These are phyloP conservation scores for Eurytemora carolleeae DNA, from an alignment of 1,140 invertebrate species.

Conservation along the genomic window DNA sequence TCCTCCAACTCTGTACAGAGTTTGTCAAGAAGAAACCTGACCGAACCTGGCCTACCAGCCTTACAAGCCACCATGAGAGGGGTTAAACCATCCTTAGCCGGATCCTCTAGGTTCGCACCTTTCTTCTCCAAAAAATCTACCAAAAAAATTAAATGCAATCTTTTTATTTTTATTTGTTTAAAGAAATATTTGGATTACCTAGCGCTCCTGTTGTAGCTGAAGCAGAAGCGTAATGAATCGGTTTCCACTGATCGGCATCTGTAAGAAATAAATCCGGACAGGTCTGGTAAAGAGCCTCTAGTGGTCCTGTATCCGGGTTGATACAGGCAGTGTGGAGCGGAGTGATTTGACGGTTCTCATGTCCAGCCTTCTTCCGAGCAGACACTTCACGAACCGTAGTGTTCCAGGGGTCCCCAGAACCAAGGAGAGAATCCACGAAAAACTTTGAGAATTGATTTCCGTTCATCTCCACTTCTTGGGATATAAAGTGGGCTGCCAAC, in stretches of 20 bases:
- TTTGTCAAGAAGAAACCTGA: background rate
- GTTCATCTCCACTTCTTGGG: slow-evolving; percentile 15
- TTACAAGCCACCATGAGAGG: slow-evolving; percentile 28
- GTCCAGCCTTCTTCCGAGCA: slow-evolving; percentile 27
- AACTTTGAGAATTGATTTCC: slow-evolving; percentile 18
- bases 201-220: slow-evolving; percentile 19
- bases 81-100: slow-evolving; percentile 26
- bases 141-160: slow-evolving; percentile 26
- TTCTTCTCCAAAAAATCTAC: slow-evolving; percentile 23
- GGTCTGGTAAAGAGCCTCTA: slow-evolving; percentile 25
- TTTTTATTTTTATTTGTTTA: slow-evolving; percentile 19
- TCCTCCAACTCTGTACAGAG: background rate
- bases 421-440: slow-evolving; percentile 21
- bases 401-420: background rate
- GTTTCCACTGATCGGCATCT: slow-evolving; percentile 27
- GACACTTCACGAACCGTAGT: slow-evolving; percentile 19
- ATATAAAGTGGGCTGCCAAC: slow-evolving; percentile 16
- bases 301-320: slow-evolving; percentile 31
- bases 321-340: slow-evolving; percentile 34
- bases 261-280: slow-evolving; percentile 28
- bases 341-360: slow-evolving; percentile 26
- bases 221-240: slow-evolving; percentile 33
- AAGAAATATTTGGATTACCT: background rate
- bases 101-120: slow-evolving; percentile 18
- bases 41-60: slow-evolving; percentile 23